phyloP scores from a whole-genome alignment of 1,140 invertebrate species.

The Papilio polytes region DNA sequence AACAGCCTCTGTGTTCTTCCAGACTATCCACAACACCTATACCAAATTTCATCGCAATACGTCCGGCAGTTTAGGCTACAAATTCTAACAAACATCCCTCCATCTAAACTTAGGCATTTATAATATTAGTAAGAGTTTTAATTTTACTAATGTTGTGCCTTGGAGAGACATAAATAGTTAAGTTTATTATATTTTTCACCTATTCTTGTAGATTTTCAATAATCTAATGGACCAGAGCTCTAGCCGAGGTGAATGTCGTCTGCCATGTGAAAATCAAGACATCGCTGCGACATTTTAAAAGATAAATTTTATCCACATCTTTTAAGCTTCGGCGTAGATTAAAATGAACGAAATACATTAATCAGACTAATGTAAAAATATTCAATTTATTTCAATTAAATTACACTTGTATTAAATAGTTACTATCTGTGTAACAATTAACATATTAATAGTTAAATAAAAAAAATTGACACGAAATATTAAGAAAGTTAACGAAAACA shows the following conservation, averaged over 20 bases:
- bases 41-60: no score
- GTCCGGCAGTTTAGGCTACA: no score
- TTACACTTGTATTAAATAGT: not conserved
- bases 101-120: no score
- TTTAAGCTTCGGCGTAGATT: not conserved
- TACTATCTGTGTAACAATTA: not conserved
- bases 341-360: not conserved
- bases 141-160: not conserved
- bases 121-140: no score
- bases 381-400: not conserved
- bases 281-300: not conserved
- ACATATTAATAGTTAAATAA: no score
- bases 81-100: no score
- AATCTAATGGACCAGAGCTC: conserved; percentile 5
- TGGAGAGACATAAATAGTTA: not conserved
- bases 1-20: no score
- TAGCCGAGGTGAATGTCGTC: not conserved
- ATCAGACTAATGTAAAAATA: not conserved
- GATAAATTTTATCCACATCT: not conserved
- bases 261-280: conserved; percentile 13
- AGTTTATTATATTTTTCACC: not conserved
- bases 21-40: no score
- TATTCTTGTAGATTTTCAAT: conserved; percentile 7
- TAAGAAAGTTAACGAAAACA: no score
- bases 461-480: no score